Base-by-base conservation (phyloP, 2,888 invertebrate species). In the Melikaiella ostensackeni region DNA sequence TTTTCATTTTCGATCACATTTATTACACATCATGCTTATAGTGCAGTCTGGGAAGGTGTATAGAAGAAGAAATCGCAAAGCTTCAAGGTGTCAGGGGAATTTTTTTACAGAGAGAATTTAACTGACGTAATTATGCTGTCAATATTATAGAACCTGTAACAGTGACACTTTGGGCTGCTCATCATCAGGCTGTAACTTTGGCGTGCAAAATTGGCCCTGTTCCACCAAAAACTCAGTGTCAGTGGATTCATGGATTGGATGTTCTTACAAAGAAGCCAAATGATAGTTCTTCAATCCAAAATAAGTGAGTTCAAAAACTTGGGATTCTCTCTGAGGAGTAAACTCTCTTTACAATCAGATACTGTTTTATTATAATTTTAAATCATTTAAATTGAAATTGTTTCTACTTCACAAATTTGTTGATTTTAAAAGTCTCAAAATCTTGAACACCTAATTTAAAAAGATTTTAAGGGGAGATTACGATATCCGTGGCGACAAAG, bases 181-280 rank as follows among this genome's bases (percentile, higher is more conserved):
- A 89, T 42, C 88, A 90, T 84, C 89, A 90, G 78, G 87, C 86
- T 84, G 89, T 90, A 24, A 90, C 86, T 66, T 84, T 91, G 75
- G 90, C 90, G 19, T 91, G 91, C 79, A 89, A 87, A 77, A 83
- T 89, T 70, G 86, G 87, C 74, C 82, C 82, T 21, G 80, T 84
- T 16, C 79, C 84, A 19, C 73, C 83, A n/a, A 83, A 88, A 55
- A 85, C 88, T 19, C 84, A 85, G 42, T 91, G 91, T 74, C 86
- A 87, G 6, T 91, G 91, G 91, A 85, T 86, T 13, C 91, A 90
- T 61, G 85, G 84, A 6, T 84, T 88, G 6, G 84, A 88, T 24
- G 64, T 88, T 42, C 83, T 85, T 33, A 77, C 87, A 59, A 81
- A 84, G 33, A 86, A 85, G n/a, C 83, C 82, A 63, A 84, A 85